A percentile compares a stretch with the other conserved stretches of the same genome.
These are phyloP conservation scores for Zeus faber DNA, from an alignment of 2,113 vertebrate genomes.

Conservation along the genomic window DNA sequence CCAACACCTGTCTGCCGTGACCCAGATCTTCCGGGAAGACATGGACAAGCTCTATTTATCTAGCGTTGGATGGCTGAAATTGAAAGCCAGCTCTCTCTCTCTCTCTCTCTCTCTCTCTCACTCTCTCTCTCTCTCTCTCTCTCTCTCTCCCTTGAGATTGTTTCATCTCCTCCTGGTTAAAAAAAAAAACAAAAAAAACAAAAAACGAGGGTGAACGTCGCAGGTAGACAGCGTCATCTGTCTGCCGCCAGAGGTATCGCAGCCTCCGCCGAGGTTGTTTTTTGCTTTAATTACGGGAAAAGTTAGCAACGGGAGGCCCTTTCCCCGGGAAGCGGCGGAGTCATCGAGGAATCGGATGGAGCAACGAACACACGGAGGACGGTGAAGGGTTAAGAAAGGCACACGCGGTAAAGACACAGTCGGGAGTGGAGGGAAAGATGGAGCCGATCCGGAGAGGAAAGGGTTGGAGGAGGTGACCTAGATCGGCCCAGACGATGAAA, in stretches of 20 bases:
- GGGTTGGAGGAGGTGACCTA: conserved; percentile 59
- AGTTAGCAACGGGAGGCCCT: conserved; percentile 59
- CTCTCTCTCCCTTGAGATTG: conserved; percentile 7
- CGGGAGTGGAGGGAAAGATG: not conserved
- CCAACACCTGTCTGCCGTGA: too few relatives aligned
- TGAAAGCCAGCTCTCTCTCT: conserved; percentile 4
- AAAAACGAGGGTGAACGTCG: conserved; percentile 14
- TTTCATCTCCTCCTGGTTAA: not conserved
- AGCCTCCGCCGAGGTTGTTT: conserved; percentile 35
- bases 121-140: too few relatives aligned
- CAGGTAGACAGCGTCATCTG: conserved; percentile 57
- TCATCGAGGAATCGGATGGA: too few relatives aligned
- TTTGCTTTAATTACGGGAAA: conserved; percentile 46
- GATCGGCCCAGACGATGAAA: conserved; percentile 54
- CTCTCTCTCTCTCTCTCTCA: too few relatives aligned
- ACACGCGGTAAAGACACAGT: not conserved
- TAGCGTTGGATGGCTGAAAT: conserved; percentile 19
- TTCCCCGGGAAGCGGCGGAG: conserved; percentile 11
- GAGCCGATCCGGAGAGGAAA: not conserved
- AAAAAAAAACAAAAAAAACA: too few relatives aligned
- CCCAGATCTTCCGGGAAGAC: too few relatives aligned
- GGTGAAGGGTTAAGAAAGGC: conserved; percentile 1
- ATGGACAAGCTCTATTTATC: conserved; percentile 5
- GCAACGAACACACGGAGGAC: too few relatives aligned
- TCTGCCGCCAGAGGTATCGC: conserved; percentile 23